Evolutionary conservation across 1,140 invertebrate species (phyloP).

Genomic region (Muscidifurax raptorellus): DNA sequence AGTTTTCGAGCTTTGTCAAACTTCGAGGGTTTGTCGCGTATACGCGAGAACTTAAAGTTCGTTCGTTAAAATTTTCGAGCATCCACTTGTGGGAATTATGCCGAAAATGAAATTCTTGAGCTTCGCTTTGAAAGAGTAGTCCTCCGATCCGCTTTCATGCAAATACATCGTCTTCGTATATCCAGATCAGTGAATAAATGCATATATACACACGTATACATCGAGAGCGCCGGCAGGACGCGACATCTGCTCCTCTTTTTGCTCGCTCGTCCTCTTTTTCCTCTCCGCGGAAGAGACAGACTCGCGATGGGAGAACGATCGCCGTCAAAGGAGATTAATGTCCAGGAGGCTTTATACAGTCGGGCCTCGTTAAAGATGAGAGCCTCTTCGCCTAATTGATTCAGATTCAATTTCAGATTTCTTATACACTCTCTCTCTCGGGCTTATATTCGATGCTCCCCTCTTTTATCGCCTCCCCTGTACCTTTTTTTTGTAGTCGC

Average conservation of each 20-base stretch:
- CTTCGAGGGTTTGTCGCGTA: no score
- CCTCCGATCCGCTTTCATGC: no score
- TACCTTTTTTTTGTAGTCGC: no score
- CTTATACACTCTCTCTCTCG: not conserved
- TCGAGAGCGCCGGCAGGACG: not conserved
- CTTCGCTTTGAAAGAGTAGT: not conserved
- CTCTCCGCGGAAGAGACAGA: not conserved
- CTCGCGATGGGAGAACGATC: not conserved
- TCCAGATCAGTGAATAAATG: not conserved
- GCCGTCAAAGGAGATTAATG: slow-evolving; percentile 40
- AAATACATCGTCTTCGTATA: not conserved
- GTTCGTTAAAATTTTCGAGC: no score
- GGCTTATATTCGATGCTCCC: not conserved
- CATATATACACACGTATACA: not conserved
- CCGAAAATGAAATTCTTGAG: no score
- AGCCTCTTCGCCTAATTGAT: slow-evolving; percentile 37
- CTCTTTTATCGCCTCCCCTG: not conserved
- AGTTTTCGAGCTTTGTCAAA: no score
- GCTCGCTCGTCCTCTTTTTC: not conserved
- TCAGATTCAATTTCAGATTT: slow-evolving; percentile 43
- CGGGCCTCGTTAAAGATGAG: slow-evolving; percentile 29
- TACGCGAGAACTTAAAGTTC: no score
- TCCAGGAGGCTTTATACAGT: not conserved
- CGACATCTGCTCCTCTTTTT: not conserved
- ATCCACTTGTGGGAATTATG: no score